Base-by-base conservation (phyloP, 2,797 vertebrate species). In the Erethizon dorsatum region DNA sequence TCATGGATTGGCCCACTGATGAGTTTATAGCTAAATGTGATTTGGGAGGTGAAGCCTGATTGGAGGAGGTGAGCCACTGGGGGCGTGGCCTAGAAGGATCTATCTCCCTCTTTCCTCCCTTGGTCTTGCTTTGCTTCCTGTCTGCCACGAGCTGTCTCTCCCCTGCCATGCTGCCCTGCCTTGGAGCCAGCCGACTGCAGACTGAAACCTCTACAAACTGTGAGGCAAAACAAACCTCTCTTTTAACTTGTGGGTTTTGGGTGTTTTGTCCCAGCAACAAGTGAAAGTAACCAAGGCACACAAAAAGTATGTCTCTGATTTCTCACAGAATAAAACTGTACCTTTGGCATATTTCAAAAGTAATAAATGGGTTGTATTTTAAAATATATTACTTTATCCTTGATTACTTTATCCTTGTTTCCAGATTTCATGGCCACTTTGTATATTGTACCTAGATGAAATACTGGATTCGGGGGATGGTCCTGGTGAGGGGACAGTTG, bases 261-360 rank as follows among this genome's bases (percentile, higher is more conserved):
- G 26, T 50, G 17, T 77, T 77, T 77, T 77, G 73, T 50, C 47
- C 14, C 6, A 77, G 45, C 45, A 15, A 50, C 26, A 50, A 77
- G 13, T 7, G 45, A 77, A 77, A 28, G 26, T 31, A 31, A 50
- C 26, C 26, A 50, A 77, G 26, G 28, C 45, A 17, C 13, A 50
- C 6, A n/a, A 84, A 20, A 59, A 77, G 6, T 37, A 52, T 80
- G 75, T 54, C 22, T 94, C 73, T 86, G n/a, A 50, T 83, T 95
- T 85, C 52, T 92, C 54, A 52, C 24, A 45, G 75, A 94, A 69
- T 91, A 77, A 93, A 94, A 84, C 77, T 47, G 24, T 14, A 26
- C 56, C 37, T 83, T 80, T 52, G 47, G 47, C 26, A 2, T 41
- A 54, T 75, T 52, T 82, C 56, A 45, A n/a, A 78, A 88, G 54